Evolutionary conservation across 2,888 invertebrate species (phyloP).

Genomic region (Parthenolecanium corni): DNA sequence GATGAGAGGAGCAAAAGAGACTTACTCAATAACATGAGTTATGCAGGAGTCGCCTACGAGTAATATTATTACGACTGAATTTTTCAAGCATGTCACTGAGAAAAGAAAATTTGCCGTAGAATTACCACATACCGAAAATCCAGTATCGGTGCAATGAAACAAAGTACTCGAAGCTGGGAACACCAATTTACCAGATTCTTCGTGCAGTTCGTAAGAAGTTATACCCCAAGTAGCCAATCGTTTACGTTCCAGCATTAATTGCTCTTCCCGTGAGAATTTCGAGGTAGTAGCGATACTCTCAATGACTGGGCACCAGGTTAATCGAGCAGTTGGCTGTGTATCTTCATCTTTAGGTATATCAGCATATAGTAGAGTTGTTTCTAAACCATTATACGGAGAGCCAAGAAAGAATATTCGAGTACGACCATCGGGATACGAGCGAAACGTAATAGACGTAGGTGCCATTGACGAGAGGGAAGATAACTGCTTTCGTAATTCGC

Average conservation of each 20-base stretch:
- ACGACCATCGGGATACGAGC: constrained; percentile 63
- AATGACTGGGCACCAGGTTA: constrained; percentile 70
- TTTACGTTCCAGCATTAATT: constrained; percentile 81
- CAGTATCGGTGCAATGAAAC: constrained; percentile 70
- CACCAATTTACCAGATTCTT: constrained; percentile 67
- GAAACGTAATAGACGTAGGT: constrained; percentile 69
- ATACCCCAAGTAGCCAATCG: constrained; percentile 87
- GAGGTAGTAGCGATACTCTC: constrained; percentile 45
- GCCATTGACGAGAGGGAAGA: constrained; percentile 69
- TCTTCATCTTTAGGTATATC: constrained; percentile 48
- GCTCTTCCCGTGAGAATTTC: constrained; percentile 74
- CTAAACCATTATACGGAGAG: constrained; percentile 76
- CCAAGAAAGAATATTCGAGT: constrained; percentile 82
- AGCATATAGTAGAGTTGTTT: constrained; percentile 74
- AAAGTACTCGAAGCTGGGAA: constrained; percentile 83
- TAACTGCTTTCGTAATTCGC: constrained; percentile 65
- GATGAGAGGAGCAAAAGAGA: too few species aligned
- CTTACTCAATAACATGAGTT: too few species aligned
- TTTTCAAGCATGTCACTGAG: too few species aligned
- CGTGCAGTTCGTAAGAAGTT: constrained; percentile 80
- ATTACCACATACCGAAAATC: constrained; percentile 53
- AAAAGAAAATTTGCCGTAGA: too few species aligned
- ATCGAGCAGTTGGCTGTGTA: constrained; percentile 32
- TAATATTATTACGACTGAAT: too few species aligned
- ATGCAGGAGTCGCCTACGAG: too few species aligned